Evolutionary conservation across 30 jellyfish, hydroid and myxozoan species (phyloP).

Genomic region (Chrysaora quinquecirrha): DNA sequence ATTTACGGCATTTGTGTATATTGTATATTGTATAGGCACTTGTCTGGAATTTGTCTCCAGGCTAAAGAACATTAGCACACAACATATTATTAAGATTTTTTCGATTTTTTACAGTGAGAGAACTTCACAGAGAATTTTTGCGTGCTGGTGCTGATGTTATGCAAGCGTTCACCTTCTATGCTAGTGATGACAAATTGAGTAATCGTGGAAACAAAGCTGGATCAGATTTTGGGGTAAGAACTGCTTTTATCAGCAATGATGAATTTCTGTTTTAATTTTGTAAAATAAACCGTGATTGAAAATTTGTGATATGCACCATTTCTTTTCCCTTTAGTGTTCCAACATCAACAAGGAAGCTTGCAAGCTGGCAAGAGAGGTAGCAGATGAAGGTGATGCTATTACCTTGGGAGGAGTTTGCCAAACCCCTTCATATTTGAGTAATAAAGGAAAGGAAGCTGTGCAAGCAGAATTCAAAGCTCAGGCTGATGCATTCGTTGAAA

Average conservation of each 20-base stretch:
- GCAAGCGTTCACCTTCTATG: conserved; percentile 97
- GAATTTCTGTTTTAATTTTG: too few relatives aligned
- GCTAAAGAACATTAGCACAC: too few relatives aligned
- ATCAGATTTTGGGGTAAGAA: conserved; percentile 81
- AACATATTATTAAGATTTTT: too few relatives aligned
- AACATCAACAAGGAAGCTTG: conserved; percentile 94
- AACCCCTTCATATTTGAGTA: conserved; percentile 84
- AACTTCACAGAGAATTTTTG: conserved; percentile 93
- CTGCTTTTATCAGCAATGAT: too few relatives aligned
- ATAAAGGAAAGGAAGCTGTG: conserved; percentile 86
- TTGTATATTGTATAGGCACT: too few relatives aligned
- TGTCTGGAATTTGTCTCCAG: too few relatives aligned
- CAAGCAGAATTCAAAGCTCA: conserved; percentile 85
- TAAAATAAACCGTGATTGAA: too few relatives aligned
- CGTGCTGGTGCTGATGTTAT: conserved; percentile 98
- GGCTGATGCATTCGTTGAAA: conserved; percentile 76
- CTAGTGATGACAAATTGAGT: conserved; percentile 89
- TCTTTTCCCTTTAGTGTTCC: too few relatives aligned
- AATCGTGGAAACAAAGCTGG: conserved; percentile 91
- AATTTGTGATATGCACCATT: too few relatives aligned
- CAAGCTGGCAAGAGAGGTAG: conserved; percentile 85
- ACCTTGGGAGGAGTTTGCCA: conserved; percentile 93
- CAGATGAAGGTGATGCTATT: conserved; percentile 94
- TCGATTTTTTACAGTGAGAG: conserved; percentile 60
- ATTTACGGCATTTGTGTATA: too few relatives aligned